These are phyloP conservation scores for Chauna torquata DNA, from an alignment of 2,113 vertebrate species.

Conservation along the genomic window DNA sequence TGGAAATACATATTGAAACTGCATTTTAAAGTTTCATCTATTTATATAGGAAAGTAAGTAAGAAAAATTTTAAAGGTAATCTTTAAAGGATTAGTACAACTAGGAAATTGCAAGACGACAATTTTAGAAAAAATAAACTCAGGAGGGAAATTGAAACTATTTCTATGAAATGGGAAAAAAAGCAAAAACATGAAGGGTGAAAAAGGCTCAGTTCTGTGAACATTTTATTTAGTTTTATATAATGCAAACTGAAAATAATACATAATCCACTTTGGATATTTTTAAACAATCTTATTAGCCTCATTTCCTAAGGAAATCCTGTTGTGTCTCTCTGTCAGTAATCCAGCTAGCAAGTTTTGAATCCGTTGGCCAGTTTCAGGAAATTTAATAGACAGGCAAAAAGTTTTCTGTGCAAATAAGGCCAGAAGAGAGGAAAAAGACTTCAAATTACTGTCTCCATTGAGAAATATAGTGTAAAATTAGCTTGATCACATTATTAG, in stretches of 20 bases:
- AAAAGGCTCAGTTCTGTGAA: neutral
- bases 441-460: neutral
- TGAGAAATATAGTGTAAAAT: neutral
- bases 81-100: neutral
- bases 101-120: neutral
- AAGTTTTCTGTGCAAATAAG: neutral
- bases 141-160: neutral
- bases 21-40: neutral
- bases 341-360: conserved; percentile 4
- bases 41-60: neutral
- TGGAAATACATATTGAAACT: neutral
- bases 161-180: neutral
- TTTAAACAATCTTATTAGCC: conserved; percentile 10
- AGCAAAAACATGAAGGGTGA: neutral
- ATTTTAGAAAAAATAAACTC: neutral
- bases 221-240: neutral
- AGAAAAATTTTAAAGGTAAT: neutral
- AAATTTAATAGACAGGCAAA: neutral
- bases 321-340: conserved; percentile 20
- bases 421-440: neutral
- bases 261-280: neutral
- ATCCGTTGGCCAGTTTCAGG: neutral
- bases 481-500: neutral
- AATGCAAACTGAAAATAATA: neutral
- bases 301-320: conserved; percentile 61